Evolutionary conservation across 2,888 invertebrate genomes (phyloP), one percentile per base, ranked within the genome.

Genomic region (Hyalella azteca): DNA sequence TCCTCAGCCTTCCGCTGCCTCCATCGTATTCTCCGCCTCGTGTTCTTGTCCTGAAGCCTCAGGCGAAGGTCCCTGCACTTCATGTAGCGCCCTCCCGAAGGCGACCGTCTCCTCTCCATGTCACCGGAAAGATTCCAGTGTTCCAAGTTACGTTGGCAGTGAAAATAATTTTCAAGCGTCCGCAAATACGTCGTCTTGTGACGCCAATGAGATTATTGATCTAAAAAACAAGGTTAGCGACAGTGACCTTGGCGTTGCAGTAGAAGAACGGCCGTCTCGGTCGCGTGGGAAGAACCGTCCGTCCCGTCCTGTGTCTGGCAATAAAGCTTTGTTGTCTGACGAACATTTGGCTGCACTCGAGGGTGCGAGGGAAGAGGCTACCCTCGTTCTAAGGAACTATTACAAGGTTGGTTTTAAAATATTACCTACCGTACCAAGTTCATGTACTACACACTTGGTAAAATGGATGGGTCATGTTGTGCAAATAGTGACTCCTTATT

Each of bases 321-420:
- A 89, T 15, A 89, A 89, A 85, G 91, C 90, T 85, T 89, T 90
- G 85, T 90, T 94, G 49, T 90, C 90, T 78, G 94, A 94, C 84
- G 88, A 90, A 26, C 93, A 93, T 87, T 89, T 92, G 85, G 91
- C 91, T 48, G 88, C 91, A 86, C 90, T 94, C 85, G 91, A 94
- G 88, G 89, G 92, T 86, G 92, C 93, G 3, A 91, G 92, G 85
- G 93, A 93, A 87, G 93, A 94, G 87, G 94, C 95, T 85, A 95
- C 95, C 77, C 92, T 94, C 0, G 90, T 95, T 41, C 91, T 98
- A 19, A 90, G 95, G 75, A 96, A 95, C 90, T 97, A 95, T 89
- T 97, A 96, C 89, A 97, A 97, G 89, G 91, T 91, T 81, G 78
- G 83, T 48, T 77, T 77, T 15, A 26, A 29, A 3, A 48, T 11